These are phyloP conservation scores for Phymorhynchus buccinoides DNA, from an alignment of 1,140 invertebrate species.

Conservation along the genomic window DNA sequence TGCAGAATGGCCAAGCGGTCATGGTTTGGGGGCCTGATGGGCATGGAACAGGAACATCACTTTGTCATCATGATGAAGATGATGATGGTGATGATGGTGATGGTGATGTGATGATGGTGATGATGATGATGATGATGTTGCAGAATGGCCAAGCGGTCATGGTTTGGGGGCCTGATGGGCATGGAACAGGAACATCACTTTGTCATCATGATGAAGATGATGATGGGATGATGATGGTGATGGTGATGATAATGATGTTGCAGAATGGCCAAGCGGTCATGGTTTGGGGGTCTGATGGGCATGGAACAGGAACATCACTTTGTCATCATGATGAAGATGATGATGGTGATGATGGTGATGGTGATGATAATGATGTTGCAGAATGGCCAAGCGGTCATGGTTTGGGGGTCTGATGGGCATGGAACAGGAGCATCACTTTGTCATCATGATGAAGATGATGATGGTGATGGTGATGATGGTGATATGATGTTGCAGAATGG, in stretches of 20 bases:
- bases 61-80: no score
- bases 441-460: no score
- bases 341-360: no score
- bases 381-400: conserved; percentile 82
- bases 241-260: no score
- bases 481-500: conserved; percentile 66
- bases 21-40: no score
- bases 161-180: conserved; percentile 97
- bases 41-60: no score
- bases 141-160: conserved; percentile 79
- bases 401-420: conserved; percentile 96
- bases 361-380: conserved; percentile 42
- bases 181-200: conserved; percentile 98
- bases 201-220: no score
- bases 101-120: not conserved
- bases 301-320: conserved; percentile 98
- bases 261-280: conserved; percentile 79
- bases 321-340: no score
- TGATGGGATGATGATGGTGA: no score
- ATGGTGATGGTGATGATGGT: not conserved
- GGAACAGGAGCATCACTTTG: conserved; percentile 96
- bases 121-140: not conserved
- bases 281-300: conserved; percentile 97
- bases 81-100: no score
- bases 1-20: no score